A percentile compares a stretch with the other conserved stretches of the same genome.
phyloP scores from a whole-genome alignment of 1,140 invertebrate species.

The Cotesia vestalis region DNA sequence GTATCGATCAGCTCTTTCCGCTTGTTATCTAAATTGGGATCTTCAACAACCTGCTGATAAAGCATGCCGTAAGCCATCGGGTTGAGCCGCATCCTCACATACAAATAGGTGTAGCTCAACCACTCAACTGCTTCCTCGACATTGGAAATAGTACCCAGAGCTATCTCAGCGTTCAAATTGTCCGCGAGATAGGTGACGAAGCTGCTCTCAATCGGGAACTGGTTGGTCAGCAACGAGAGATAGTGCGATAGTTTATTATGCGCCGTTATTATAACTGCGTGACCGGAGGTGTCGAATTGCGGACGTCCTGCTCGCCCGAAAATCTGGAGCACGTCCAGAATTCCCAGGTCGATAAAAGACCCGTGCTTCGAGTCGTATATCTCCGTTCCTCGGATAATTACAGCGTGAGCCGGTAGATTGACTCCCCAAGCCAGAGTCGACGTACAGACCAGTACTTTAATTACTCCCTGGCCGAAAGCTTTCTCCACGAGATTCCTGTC shows the following conservation, averaged over 20 bases:
- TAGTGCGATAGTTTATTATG: slow-evolving; percentile 95
- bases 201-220: slow-evolving; percentile 98
- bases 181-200: slow-evolving; percentile 92
- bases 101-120: slow-evolving; percentile 97
- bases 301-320: slow-evolving; percentile 98
- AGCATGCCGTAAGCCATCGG: slow-evolving; percentile 90
- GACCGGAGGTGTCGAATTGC: slow-evolving; percentile 90
- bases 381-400: slow-evolving; percentile 97
- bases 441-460: slow-evolving; percentile 96
- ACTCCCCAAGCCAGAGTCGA: slow-evolving; percentile 99
- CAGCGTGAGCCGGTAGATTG: slow-evolving; percentile 97
- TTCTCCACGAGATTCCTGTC: slow-evolving; percentile 90
- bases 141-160: slow-evolving; percentile 93
- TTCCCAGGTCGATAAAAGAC: slow-evolving; percentile 92
- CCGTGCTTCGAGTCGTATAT: slow-evolving; percentile 97
- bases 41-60: slow-evolving; percentile 76
- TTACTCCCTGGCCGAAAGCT: slow-evolving; percentile 86
- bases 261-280: slow-evolving; percentile 95
- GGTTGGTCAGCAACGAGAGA: slow-evolving; percentile 91
- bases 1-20: slow-evolving; percentile 79
- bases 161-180: slow-evolving; percentile 97
- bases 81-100: slow-evolving; percentile 93
- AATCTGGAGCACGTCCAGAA: slow-evolving; percentile 98
- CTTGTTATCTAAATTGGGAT: slow-evolving; percentile 78
- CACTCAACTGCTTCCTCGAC: slow-evolving; percentile 96